phyloP scores from a whole-genome alignment of 2,113 vertebrate species.

The Upupa epops region DNA sequence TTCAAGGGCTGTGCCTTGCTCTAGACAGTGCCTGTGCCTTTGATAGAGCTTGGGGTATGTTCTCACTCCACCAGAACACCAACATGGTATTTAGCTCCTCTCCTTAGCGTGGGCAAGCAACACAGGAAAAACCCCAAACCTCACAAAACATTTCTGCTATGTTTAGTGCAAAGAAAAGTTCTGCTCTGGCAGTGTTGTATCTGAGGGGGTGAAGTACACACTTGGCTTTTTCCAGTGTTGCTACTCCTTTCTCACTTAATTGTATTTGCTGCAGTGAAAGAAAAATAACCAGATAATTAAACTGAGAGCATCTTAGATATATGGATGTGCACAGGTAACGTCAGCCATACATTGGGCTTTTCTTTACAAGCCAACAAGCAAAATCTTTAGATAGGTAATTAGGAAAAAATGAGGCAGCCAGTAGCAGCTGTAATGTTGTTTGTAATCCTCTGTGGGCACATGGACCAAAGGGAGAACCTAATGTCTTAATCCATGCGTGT shows the following conservation, averaged over 20 bases:
- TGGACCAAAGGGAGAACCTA: background rate
- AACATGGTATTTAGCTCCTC: background rate
- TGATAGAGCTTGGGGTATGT: rapidly evolving
- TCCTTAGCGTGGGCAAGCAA: background rate
- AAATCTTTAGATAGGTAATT: background rate
- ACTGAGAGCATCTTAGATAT: background rate
- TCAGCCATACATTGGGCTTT: background rate
- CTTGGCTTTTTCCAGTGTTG: rapidly evolving
- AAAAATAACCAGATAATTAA: background rate
- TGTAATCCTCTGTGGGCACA: background rate
- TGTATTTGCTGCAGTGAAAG: background rate
- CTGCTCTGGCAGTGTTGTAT: background rate
- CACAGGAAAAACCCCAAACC: background rate
- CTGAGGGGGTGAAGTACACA: background rate
- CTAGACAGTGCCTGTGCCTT: too few relatives aligned
- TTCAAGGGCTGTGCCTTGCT: background rate
- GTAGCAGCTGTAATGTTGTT: background rate
- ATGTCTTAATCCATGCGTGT: background rate
- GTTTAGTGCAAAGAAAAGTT: background rate
- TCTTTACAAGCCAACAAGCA: background rate
- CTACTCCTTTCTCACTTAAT: background rate
- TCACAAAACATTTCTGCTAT: background rate
- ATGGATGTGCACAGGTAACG: background rate
- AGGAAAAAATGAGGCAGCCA: background rate
- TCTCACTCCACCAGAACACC: too few relatives aligned